Evolutionary conservation across 2,113 vertebrate genomes (phyloP).

Genomic region (Elgaria multicarinata): DNA sequence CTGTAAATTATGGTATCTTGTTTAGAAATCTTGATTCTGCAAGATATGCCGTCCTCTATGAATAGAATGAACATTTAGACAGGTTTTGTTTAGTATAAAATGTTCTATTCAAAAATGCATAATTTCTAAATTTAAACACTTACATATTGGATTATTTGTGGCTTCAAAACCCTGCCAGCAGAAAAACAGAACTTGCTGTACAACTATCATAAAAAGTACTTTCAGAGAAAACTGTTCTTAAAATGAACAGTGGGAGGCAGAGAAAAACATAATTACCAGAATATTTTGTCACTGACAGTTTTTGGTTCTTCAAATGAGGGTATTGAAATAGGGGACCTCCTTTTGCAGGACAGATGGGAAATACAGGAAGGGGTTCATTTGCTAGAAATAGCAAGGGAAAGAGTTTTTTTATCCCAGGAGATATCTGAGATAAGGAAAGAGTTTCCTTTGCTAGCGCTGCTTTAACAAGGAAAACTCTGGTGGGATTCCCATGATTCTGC

Average conservation of each 20-base stretch:
- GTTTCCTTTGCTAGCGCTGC: too few species aligned
- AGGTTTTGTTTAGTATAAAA: conserved; percentile 15
- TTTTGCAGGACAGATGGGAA: neutral
- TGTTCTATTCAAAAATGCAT: conserved; percentile 6
- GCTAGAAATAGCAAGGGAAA: neutral
- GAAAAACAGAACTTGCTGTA: neutral
- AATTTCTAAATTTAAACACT: conserved; percentile 25
- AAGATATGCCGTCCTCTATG: neutral
- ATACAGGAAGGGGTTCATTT: neutral
- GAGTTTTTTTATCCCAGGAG: too few species aligned
- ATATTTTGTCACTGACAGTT: neutral
- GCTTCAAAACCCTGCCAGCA: conserved; percentile 15
- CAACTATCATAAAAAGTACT: conserved; percentile 24
- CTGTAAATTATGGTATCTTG: neutral
- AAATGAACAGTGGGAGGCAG: neutral
- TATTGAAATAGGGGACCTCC: neutral
- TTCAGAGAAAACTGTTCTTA: neutral
- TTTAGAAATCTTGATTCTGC: neutral
- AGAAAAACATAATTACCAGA: neutral
- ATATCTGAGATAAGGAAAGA: too few species aligned
- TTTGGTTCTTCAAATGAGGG: neutral
- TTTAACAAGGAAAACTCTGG: too few species aligned
- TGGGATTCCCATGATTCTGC: too few species aligned
- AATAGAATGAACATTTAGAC: conserved; percentile 6
- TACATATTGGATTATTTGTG: conserved; percentile 20